Percentiles rank a stretch among this genome's conserved stretches.
These are phyloP conservation scores for Pangasius larnaudii DNA, from an alignment of 2,797 vertebrate species.

Conservation along the genomic window DNA sequence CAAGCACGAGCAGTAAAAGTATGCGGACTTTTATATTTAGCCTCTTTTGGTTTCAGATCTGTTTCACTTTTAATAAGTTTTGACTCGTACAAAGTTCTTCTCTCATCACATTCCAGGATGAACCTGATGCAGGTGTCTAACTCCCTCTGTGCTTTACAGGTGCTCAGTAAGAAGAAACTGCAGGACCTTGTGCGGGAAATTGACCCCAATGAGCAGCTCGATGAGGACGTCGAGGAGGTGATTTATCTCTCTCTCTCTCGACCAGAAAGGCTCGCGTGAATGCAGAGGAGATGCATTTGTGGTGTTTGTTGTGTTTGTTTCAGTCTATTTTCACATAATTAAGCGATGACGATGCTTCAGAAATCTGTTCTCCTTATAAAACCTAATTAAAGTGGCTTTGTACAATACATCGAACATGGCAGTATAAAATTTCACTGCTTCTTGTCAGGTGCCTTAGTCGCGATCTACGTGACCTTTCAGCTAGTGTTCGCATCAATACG, in stretches of 20 bases:
- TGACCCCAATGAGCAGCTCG: constrained; percentile 96
- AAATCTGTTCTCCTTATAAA: background rate
- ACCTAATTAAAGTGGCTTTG: background rate
- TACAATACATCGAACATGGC: background rate
- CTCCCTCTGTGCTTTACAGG: constrained; percentile 69
- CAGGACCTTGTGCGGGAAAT: constrained; percentile 98
- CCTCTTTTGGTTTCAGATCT: background rate
- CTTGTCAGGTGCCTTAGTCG: background rate
- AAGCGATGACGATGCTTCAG: background rate
- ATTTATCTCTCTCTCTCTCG: constrained; percentile 19
- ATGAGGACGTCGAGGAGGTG: constrained; percentile 98
- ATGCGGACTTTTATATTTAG: background rate
- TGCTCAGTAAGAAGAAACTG: constrained; percentile 97
- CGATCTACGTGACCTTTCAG: background rate
- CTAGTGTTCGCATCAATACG: background rate
- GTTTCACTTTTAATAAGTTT: background rate
- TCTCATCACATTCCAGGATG: background rate
- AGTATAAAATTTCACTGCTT: background rate
- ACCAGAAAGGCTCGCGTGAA: background rate
- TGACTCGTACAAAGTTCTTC: background rate
- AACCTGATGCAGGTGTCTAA: background rate
- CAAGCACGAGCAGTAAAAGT: background rate
- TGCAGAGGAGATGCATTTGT: background rate
- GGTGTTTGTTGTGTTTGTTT: background rate
- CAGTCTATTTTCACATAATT: background rate